Conservation (phyloP, 2,888 invertebrate species). For the Xestoiulus laeticollis region DNA sequence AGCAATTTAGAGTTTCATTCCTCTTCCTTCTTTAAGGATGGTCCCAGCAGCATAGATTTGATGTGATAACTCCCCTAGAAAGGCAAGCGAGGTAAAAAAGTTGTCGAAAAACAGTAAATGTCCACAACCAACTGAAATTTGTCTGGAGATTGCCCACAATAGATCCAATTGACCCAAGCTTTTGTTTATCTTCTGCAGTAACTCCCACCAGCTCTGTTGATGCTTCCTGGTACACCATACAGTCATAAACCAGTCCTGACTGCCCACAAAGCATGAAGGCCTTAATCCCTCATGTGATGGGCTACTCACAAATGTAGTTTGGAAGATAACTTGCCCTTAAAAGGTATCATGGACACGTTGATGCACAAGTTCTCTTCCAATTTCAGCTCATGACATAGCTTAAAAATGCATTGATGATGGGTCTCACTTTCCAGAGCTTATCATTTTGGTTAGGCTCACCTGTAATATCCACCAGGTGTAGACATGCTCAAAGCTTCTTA, state of each 20-base stretch:
- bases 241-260: conserved; percentile 5
- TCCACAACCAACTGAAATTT: background rate
- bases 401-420: background rate
- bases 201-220: background rate
- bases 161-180: background rate
- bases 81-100: background rate
- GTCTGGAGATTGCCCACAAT: background rate
- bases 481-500: background rate
- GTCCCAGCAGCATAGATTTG: conserved; percentile 8
- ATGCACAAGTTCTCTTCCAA: background rate
- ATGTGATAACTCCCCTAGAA: background rate
- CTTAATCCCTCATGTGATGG: conserved; percentile 7
- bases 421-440: background rate
- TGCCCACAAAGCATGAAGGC: conserved; percentile 2
- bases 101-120: background rate
- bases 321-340: background rate
- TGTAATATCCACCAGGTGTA: background rate
- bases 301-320: conserved; percentile 23
- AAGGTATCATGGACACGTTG: background rate
- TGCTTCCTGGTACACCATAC: background rate
- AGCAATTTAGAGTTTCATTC: background rate
- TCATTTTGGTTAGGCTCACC: too few relatives aligned
- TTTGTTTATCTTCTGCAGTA: background rate
- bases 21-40: background rate
- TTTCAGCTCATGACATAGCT: background rate